These are phyloP conservation scores for Aythya baeri DNA, from an alignment of 2,113 vertebrate species.

Conservation along the genomic window DNA sequence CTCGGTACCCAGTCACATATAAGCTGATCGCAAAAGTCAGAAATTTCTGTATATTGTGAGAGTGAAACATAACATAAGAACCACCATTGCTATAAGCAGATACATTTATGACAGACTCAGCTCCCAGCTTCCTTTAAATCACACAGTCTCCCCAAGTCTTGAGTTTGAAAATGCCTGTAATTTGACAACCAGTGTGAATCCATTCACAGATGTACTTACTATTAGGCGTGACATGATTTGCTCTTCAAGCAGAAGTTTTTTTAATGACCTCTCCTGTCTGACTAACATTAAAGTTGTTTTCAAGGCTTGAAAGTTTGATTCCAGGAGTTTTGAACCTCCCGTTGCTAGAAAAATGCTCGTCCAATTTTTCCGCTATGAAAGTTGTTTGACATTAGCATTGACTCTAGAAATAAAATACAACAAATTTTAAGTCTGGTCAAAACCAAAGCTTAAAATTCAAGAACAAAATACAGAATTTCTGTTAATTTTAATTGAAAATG, in stretches of 20 bases:
- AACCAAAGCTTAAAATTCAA: neutral
- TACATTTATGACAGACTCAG: neutral
- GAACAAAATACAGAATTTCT: neutral
- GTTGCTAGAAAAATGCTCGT: neutral
- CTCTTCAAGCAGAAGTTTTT: neutral
- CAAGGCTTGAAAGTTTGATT: neutral
- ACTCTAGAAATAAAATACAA: neutral
- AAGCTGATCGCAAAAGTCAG: constrained; percentile 22
- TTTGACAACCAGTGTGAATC: neutral
- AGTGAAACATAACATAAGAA: neutral
- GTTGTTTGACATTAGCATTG: neutral
- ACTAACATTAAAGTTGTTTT: neutral
- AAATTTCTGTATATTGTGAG: neutral
- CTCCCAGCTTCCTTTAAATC: neutral
- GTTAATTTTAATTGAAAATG: rapidly evolving
- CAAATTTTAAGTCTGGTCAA: neutral
- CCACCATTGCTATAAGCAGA: neutral
- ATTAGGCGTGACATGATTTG: neutral
- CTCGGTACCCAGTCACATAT: neutral
- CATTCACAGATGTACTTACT: neutral
- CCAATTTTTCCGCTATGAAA: neutral
- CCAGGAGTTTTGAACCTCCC: neutral
- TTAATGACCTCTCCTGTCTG: neutral
- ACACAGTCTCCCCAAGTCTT: neutral
- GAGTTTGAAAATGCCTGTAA: neutral